These are phyloP conservation scores for Drosophila sulfurigaster DNA, from an alignment of 1,140 invertebrate species.

Conservation along the genomic window DNA sequence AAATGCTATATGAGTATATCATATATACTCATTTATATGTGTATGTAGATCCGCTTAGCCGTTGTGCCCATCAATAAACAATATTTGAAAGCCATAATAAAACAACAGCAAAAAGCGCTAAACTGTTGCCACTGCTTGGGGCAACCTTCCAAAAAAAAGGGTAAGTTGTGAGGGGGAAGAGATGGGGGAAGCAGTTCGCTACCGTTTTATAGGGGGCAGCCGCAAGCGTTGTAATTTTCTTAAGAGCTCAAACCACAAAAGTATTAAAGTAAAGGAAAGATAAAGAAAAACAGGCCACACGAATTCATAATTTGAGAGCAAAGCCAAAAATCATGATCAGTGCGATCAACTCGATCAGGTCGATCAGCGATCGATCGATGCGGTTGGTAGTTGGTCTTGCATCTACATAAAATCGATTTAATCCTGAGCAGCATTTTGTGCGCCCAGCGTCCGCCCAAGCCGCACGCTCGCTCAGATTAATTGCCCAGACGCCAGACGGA, in stretches of 20 bases:
- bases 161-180: not conserved
- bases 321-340: constrained; percentile 66
- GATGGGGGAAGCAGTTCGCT: constrained; percentile 24
- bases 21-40: constrained; percentile 53
- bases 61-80: constrained; percentile 76
- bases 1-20: constrained; percentile 2
- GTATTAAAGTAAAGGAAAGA: constrained; percentile 8
- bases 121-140: constrained; percentile 68
- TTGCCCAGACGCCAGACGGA: constrained; percentile 62
- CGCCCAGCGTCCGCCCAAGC: constrained; percentile 45
- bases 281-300: constrained; percentile 45
- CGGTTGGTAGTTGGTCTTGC: constrained; percentile 28
- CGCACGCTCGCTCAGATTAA: constrained; percentile 76
- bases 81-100: constrained; percentile 68
- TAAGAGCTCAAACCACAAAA: constrained; percentile 53
- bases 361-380: constrained; percentile 9
- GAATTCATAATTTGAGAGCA: constrained; percentile 61
- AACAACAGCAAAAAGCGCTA: constrained; percentile 69
- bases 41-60: constrained; percentile 74
- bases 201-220: constrained; percentile 57
- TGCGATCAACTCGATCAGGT: constrained; percentile 10
- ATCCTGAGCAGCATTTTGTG: constrained; percentile 56
- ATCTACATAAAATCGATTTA: constrained; percentile 80
- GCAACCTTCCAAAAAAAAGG: not conserved
- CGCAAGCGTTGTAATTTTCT: constrained; percentile 70